Base-by-base conservation (phyloP, 2,888 invertebrate species). In the Scaptomyza parva region DNA sequence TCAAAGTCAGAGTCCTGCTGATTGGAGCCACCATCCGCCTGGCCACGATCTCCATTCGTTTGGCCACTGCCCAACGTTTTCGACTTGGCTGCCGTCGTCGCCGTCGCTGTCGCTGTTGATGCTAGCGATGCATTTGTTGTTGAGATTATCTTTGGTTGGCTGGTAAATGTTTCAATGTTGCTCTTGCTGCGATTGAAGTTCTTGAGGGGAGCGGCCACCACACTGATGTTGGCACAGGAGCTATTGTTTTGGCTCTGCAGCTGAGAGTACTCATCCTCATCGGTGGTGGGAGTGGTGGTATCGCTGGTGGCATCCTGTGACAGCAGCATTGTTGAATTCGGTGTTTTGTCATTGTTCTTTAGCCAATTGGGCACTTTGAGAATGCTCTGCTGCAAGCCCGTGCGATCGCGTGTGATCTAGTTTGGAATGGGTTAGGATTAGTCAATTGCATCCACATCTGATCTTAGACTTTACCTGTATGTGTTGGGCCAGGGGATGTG, bases 1-100 rank as follows among this genome's bases (percentile, higher is more conserved):
- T 96, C 96, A 89, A 96, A 96, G 90, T 96, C 96, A 64, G 96
- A 96, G 90, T 97, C 97, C 30, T 96, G 96, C 89, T 96, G 96
- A 91, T 95, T 96, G 14, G 97, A 97, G 71, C 96, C 95, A 1
- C 97, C 97, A 90, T 97, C 97, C 3, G 91, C 92, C 52, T 91
- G 91, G 4, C 92, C 92, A 2, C 92, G 90, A 85, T 91, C 92
- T 0, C 44, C 44, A 0, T 72, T 35, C 20, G 50, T 54, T 2
- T 65, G 65, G 54, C 88, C 89, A 55, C 74, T 41, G 39, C 20
- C 26, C 39, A 67, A 37, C 12, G 73, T 74, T 22, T 55, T 76
- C 0, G 74, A 62, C 55, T 62, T 76, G 24, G 28, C 26, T 4
- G 55, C n/a, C 9, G 14, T 33, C 7, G 44, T 35, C 33, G 40